Evolutionary conservation across 1,140 invertebrate species (phyloP), one percentile per base, ranked within the genome.

Genomic region (Stratiolaelaps scimitus): DNA sequence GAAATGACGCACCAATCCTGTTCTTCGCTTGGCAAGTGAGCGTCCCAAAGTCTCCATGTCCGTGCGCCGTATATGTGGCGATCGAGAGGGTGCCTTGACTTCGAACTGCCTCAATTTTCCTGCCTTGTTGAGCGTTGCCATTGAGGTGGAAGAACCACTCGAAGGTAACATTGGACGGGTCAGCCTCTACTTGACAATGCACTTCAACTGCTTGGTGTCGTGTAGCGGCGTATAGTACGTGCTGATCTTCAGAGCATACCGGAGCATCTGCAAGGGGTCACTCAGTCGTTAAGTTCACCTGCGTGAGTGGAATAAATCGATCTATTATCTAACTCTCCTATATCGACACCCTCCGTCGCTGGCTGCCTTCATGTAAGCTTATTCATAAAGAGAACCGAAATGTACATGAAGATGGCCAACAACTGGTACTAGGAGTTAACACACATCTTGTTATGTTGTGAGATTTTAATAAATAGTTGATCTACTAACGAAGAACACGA

Each of bases 11-110:
- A 60, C 88, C 88, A 17, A 90, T 82, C 69, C 80, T 81, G 76
- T 89, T 90, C 71, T 81, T 84, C 0, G 87, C 87, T 86, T 86
- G 89, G 72, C 88, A 91, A 17, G 85, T 84, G 0, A 91, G 76
- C 66, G 84, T 86, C 65, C 87, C 87, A 67, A 87, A 82, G 73
- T 90, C 87, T 20, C 79, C 78, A 65, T 82, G 81, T 48, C 74
- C 74, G 66, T 76, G 78, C 29, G 81, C 81, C 60, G 78, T 81
- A 74, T 82, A 87, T 74, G 80, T 87, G 23, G 68, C 66, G n/a
- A 68, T 29, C 46, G 66, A 67, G n/a, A 78, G 78, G 71, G 79
- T 82, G 72, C 78, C 76, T 67, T 81, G 78, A 68, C 78, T 76
- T 60, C 78, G 78, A 70, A 79, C 80, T 69, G 75, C 75, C 69